A percentile compares a stretch with the other conserved stretches of the same genome.
Conservation (phyloP, 2,888 invertebrate species). For the Saturnia japonica region DNA sequence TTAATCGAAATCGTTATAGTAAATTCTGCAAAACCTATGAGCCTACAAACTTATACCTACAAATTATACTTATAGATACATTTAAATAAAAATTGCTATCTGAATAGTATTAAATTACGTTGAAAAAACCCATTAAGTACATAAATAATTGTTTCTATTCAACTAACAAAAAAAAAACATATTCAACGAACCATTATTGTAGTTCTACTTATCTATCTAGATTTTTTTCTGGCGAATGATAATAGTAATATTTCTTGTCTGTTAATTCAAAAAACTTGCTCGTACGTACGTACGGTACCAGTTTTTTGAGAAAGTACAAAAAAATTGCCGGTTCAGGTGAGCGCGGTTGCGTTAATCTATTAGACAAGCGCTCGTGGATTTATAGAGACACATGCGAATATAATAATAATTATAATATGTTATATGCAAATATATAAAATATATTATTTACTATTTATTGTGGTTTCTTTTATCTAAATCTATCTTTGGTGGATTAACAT, state of each 20-base stretch:
- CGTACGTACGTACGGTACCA: background rate
- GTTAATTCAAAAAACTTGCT: background rate
- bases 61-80: background rate
- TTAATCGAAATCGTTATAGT: too few relatives aligned
- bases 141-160: background rate
- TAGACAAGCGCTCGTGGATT: background rate
- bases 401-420: background rate
- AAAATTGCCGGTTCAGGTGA: background rate
- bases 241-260: background rate
- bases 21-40: too few relatives aligned
- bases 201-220: background rate
- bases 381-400: background rate
- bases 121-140: too few relatives aligned
- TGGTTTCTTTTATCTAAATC: background rate
- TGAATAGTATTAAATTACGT: too few relatives aligned
- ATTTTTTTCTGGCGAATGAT: background rate
- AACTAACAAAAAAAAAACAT: background rate
- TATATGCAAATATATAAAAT: background rate
- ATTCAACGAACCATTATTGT: background rate
- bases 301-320: conserved; percentile 9
- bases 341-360: background rate
- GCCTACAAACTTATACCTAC: too few relatives aligned
- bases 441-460: too few relatives aligned
- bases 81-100: too few relatives aligned
- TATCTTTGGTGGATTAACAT: background rate